A percentile compares a stretch with the other conserved stretches of the same genome.
These are phyloP conservation scores for Aphelocoma californica DNA, from an alignment of 2,797 vertebrate genomes.

Conservation along the genomic window DNA sequence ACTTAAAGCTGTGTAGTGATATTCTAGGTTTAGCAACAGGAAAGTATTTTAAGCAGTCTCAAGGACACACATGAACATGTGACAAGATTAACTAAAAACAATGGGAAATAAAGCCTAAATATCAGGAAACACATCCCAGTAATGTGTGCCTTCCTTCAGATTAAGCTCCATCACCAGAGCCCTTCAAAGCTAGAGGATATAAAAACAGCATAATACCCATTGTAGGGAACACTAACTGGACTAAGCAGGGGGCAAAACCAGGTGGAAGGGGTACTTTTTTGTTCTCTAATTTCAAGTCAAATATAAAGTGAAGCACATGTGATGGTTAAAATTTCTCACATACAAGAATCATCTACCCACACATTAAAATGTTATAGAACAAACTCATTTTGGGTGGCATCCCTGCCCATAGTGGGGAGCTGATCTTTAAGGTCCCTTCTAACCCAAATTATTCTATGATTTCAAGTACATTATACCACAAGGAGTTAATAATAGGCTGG, in stretches of 20 bases:
- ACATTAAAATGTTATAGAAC: background rate
- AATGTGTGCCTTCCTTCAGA: background rate
- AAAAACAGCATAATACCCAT: background rate
- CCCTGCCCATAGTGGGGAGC: no score
- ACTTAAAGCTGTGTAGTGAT: background rate
- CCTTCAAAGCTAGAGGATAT: background rate
- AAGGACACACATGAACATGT: background rate
- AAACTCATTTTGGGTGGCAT: background rate
- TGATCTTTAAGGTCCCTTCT: background rate
- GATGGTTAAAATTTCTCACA: background rate
- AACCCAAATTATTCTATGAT: background rate
- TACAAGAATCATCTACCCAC: background rate
- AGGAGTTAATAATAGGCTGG: constrained; percentile 7
- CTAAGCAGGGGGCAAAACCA: background rate
- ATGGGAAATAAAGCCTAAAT: background rate
- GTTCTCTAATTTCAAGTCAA: background rate
- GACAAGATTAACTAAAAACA: background rate
- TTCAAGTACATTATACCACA: background rate
- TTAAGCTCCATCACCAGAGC: background rate
- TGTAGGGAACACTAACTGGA: background rate
- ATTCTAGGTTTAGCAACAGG: background rate
- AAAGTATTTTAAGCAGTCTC: background rate
- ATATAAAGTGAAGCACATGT: background rate
- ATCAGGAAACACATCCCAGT: background rate
- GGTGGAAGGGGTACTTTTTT: background rate